Conservation (phyloP, 2,797 vertebrate genomes). For the Echiichthys vipera region DNA sequence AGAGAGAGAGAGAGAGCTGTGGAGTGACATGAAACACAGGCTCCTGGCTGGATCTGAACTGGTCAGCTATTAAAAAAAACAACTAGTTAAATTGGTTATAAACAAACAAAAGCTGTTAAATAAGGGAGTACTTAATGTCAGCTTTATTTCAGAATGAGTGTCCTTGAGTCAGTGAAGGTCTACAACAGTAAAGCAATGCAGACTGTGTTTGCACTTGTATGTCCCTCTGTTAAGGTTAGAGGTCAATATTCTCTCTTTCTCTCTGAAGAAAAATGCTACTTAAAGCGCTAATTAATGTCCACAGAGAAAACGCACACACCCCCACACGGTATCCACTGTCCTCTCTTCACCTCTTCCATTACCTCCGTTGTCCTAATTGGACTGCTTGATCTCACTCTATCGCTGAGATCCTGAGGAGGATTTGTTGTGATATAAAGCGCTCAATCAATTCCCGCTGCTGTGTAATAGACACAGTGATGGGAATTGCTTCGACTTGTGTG, state of each 20-base stretch:
- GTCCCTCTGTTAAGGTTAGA: neutral
- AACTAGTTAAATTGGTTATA: neutral
- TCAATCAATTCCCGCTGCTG: conserved; percentile 55
- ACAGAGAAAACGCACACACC: neutral
- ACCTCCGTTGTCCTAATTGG: conserved; percentile 43
- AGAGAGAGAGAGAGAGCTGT: neutral
- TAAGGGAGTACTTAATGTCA: neutral
- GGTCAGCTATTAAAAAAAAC: neutral
- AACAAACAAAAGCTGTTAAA: neutral
- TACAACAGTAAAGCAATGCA: neutral
- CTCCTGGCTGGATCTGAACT: neutral
- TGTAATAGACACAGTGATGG: conserved; percentile 25
- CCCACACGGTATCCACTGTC: conserved; percentile 9
- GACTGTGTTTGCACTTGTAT: neutral
- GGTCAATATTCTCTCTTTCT: conserved; percentile 19
- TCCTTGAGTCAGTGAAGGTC: neutral
- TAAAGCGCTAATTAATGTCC: conserved; percentile 36
- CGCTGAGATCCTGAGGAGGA: conserved; percentile 37
- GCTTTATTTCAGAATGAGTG: neutral
- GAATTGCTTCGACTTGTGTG: conserved; percentile 33
- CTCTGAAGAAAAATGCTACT: conserved; percentile 3
- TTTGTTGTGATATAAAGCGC: conserved; percentile 53
- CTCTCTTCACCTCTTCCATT: conserved; percentile 28
- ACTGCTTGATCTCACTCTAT: neutral
- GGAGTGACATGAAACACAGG: neutral